Base-by-base conservation (phyloP, 2,113 vertebrate genomes). In the Gracilinanus agilis region DNA sequence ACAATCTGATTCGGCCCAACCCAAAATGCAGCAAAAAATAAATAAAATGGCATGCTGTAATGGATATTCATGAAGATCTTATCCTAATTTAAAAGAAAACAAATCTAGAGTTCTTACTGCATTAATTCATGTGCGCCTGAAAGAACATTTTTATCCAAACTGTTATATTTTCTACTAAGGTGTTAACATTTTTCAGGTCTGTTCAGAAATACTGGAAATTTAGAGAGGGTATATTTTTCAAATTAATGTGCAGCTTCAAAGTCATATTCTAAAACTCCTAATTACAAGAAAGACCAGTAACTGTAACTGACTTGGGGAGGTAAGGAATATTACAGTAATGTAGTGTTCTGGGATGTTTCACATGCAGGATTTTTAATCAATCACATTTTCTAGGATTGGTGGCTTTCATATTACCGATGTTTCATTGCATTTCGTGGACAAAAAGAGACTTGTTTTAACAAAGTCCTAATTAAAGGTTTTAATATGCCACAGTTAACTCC, bases 61-160 rank as follows among this genome's bases (percentile, higher is more conserved):
- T 98, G 97, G 97, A 97, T 98, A 98, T 98, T 98, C 98, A 98
- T 97, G 96, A 97, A 97, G 97, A 94, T 61, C 95, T 96, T 93
- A 93, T 94, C 97, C 97, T 96, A 96, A 98, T 97, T 98, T 97
- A 97, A 97, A 98, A 97, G 97, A 97, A 97, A 98, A 97, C 97
- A 97, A 98, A 97, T 97, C 97, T 97, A 97, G 97, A 97, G 95
- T 97, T 98, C 97, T 98, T 97, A 97, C 98, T 97, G 97, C 97
- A 98, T 98, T 98, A 97, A 98, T 98, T 97, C 97, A 97, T 98
- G 96, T 95, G 96, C 91, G 97, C 95, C 95, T 95, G 92, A 97
- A 96, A 97, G 96, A 95, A 97, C 96, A 98, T 98, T 97, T 98
- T 98, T 97, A 98, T 98, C 97, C 97, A 97, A 97, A 97, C 97